A percentile compares a stretch with the other conserved stretches of the same genome.
These are phyloP conservation scores for Ancistrus triradiatus DNA, from an alignment of 2,113 vertebrate species.

Conservation along the genomic window DNA sequence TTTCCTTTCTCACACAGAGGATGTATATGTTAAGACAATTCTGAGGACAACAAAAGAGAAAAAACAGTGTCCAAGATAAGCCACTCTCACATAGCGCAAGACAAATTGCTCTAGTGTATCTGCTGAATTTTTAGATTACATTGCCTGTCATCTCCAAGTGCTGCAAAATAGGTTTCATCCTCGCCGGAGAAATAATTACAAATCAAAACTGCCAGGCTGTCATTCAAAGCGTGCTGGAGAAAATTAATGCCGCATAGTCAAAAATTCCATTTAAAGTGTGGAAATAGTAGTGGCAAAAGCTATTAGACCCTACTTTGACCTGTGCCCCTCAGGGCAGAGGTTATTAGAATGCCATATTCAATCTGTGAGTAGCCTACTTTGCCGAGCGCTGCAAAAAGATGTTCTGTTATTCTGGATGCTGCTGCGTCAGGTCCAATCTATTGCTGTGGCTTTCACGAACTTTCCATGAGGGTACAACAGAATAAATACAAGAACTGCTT, in stretches of 20 bases:
- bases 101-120: slow-evolving; percentile 51
- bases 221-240: slow-evolving; percentile 34
- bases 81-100: slow-evolving; percentile 36
- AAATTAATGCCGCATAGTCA: slow-evolving; percentile 23
- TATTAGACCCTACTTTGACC: slow-evolving; percentile 11
- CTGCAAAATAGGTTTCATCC: slow-evolving; percentile 34
- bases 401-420: slow-evolving; percentile 4
- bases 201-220: slow-evolving; percentile 37
- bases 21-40: slow-evolving; percentile 53
- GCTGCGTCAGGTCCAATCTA: neutral
- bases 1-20: slow-evolving; percentile 1
- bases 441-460: neutral
- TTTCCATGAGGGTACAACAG: neutral
- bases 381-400: neutral
- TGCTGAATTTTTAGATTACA: slow-evolving; percentile 45
- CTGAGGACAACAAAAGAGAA: slow-evolving; percentile 37
- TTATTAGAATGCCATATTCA: slow-evolving; percentile 22
- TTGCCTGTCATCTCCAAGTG: slow-evolving; percentile 33
- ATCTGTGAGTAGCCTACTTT: slow-evolving; percentile 17
- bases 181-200: slow-evolving; percentile 43
- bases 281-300: neutral
- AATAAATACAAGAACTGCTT: slow-evolving; percentile 4
- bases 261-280: slow-evolving; percentile 34
- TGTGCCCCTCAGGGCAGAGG: slow-evolving; percentile 10
- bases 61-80: slow-evolving; percentile 44